A percentile compares a stretch with the other conserved stretches of the same genome.
Conservation (phyloP, 2,113 vertebrate genomes). For the Clinocottus analis region DNA sequence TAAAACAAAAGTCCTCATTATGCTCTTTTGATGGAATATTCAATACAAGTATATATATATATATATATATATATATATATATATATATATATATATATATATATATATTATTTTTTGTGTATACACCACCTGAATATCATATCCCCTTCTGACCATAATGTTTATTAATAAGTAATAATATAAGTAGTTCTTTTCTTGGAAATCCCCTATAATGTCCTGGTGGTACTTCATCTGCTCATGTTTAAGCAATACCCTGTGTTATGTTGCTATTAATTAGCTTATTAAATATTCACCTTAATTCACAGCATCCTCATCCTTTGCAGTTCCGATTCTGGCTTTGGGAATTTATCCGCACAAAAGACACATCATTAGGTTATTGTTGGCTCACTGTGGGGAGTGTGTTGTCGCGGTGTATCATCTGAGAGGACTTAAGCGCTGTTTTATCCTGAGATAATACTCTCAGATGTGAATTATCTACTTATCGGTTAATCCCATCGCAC, state of each 20-base stretch:
- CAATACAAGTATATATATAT: too few species aligned
- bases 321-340: conserved; percentile 15
- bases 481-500: conserved; percentile 69
- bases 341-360: conserved; percentile 27
- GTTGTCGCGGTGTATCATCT: conserved; percentile 40
- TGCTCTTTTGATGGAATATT: not conserved
- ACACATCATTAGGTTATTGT: conserved; percentile 51
- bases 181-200: too few species aligned
- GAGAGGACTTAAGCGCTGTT: conserved; percentile 56
- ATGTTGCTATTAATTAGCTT: conserved; percentile 40
- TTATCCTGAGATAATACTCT: conserved; percentile 67
- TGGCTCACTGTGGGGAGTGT: conserved; percentile 32
- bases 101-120: too few species aligned
- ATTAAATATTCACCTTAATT: conserved; percentile 57
- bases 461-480: conserved; percentile 65
- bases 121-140: too few species aligned
- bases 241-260: conserved; percentile 8
- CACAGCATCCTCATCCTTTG: conserved; percentile 11
- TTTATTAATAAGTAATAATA: too few species aligned
- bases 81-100: too few species aligned
- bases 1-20: not conserved
- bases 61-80: too few species aligned
- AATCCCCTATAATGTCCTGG: not conserved
- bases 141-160: too few species aligned
- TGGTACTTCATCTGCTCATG: not conserved